Evolutionary conservation across 2,888 invertebrate genomes (phyloP), one percentile per base, ranked within the genome.

Genomic region (Nomada hirtipes): DNA sequence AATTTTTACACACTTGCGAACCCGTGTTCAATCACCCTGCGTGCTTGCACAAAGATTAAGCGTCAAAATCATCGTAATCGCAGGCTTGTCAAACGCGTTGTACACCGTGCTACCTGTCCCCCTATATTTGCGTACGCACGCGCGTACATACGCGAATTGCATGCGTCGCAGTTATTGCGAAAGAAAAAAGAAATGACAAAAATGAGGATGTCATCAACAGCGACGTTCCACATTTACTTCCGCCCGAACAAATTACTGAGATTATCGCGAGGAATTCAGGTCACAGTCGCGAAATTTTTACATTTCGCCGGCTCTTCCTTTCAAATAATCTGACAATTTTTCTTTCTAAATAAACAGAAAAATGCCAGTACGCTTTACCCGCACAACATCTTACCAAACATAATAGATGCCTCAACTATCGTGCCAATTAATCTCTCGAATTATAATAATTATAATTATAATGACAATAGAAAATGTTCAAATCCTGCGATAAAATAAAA

Each of bases 31-130:
- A 61, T 53, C 42, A 61, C 60, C 36, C 52, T 60, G n/a, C 20
- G 7, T 53, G 61, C 36, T 69, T 81, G 74, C 59, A 81, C 53
- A 55, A 69, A 55, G 71, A 64, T 53, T 82, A 52, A 36, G 64
- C 60, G 81, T 74, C 69, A 69, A 81, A 81, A 81, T 74, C 82
- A 59, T 59, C 7, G 64, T 74, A 69, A 81, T 74, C 53, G 53
- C 29, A 11, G 18, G 20, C 4, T 44, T 67, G 63, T 74, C 67
- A 26, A 36, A n/a, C 59, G 57, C 15, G 53, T 7, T 60, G 68
- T 61, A 26, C 50, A 50, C 61, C 64, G 57, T 47, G 67, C 57
- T 53, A 29, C 44, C 52, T 18, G 23, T 57, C 26, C 20, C 57
- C 29, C 52, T 73, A 44, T 81, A 47, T 47, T 71, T 64, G 64